These are phyloP conservation scores for Chondrosia reniformis DNA, from an alignment of 37 sponge, comb jelly and placozoan genomes.

Conservation along the genomic window DNA sequence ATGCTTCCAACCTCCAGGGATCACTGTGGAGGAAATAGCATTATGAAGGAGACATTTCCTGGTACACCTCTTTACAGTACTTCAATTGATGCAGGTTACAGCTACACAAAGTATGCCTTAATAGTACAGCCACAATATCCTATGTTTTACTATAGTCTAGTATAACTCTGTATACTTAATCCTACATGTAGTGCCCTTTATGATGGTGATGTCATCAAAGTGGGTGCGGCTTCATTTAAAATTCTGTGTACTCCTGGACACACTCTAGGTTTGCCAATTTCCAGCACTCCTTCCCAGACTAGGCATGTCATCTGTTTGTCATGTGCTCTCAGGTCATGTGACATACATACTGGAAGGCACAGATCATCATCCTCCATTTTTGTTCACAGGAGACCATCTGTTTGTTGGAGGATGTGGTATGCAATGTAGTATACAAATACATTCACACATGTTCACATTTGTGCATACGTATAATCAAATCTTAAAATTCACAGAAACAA, in stretches of 20 bases:
- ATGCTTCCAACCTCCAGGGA: slow-evolving; percentile 35
- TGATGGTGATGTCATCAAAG: not conserved
- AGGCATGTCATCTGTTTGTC: not conserved
- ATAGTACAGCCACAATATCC: not conserved
- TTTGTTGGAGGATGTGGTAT: slow-evolving; percentile 71
- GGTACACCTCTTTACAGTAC: slow-evolving; percentile 34
- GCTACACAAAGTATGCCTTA: not conserved
- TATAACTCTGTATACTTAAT: not conserved
- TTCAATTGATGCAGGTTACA: slow-evolving; percentile 4
- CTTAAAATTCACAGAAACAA: no score
- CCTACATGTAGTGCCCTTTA: not conserved
- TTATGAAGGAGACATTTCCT: slow-evolving; percentile 29
- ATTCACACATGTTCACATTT: not conserved
- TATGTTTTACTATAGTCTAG: not conserved
- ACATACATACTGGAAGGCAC: slow-evolving; percentile 32
- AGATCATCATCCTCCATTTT: slow-evolving; percentile 40
- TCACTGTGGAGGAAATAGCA: slow-evolving; percentile 67
- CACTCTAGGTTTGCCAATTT: slow-evolving; percentile 35
- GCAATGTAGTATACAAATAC: not conserved
- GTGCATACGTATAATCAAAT: no score
- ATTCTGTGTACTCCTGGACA: slow-evolving; percentile 68
- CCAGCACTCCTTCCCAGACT: not conserved
- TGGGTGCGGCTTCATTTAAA: slow-evolving; percentile 9
- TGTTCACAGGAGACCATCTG: slow-evolving; percentile 72
- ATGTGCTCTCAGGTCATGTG: slow-evolving; percentile 76